Conservation (phyloP, 2,113 vertebrate species). For the Caranx ignobilis region DNA sequence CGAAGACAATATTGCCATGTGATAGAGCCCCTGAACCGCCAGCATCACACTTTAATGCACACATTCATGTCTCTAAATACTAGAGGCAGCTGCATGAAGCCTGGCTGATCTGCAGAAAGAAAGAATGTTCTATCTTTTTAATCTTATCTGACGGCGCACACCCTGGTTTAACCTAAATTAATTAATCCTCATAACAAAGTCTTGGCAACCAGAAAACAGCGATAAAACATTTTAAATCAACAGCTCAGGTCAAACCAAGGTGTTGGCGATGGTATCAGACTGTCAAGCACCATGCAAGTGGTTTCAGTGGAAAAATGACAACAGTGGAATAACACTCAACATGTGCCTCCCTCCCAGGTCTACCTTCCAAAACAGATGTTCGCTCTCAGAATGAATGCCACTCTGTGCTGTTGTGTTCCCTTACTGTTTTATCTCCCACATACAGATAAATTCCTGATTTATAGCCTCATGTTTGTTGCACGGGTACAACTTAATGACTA, state of each 20-base stretch:
- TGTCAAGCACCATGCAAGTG: neutral
- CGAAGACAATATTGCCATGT: neutral
- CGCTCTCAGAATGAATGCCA: constrained; percentile 12
- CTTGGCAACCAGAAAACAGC: constrained; percentile 21
- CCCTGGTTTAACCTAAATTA: constrained; percentile 14
- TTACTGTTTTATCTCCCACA: neutral
- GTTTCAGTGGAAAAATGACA: constrained; percentile 9
- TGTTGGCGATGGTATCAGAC: neutral
- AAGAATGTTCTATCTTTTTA: neutral
- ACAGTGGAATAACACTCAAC: constrained; percentile 26
- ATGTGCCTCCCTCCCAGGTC: neutral
- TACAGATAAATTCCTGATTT: constrained; percentile 52
- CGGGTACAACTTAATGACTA: constrained; percentile 56
- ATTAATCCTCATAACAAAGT: constrained; percentile 27
- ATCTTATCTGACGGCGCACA: constrained; percentile 40
- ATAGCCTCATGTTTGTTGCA: constrained; percentile 51
- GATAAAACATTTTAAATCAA: constrained; percentile 36
- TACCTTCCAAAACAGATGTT: constrained; percentile 59
- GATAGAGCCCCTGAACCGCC: neutral
- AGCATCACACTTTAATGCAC: neutral
- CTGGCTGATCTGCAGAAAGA: neutral
- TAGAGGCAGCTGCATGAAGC: neutral
- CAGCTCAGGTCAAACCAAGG: neutral
- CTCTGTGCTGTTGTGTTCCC: constrained; percentile 12
- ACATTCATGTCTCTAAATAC: neutral